phyloP scores from a whole-genome alignment of 2,113 vertebrate genomes.

The Equus przewalskii region DNA sequence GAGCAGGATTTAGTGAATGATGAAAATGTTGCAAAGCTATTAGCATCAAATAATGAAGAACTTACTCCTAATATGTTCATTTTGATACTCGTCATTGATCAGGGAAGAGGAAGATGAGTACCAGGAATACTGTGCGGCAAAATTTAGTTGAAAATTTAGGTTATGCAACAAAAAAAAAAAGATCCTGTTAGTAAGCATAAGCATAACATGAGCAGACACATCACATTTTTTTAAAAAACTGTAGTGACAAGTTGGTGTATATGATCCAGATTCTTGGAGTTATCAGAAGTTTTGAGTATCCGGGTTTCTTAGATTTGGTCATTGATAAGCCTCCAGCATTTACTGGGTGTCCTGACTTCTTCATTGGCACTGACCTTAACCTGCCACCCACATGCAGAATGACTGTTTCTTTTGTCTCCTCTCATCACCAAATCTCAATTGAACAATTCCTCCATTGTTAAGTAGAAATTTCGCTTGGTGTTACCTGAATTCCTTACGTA shows the following conservation, averaged over 20 bases:
- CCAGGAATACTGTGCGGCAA: neutral
- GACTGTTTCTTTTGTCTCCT: neutral
- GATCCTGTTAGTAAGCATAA: neutral
- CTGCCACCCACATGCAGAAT: fast-evolving
- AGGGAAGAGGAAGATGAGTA: neutral
- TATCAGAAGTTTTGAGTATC: neutral
- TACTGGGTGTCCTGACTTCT: too few species aligned
- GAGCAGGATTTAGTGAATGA: neutral
- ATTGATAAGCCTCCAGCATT: neutral
- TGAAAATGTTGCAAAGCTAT: neutral
- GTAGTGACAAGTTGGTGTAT: neutral
- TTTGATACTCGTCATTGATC: neutral
- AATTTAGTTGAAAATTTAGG: neutral
- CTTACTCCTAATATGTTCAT: neutral
- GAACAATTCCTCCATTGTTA: neutral
- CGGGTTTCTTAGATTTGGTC: neutral
- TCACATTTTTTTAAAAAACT: neutral
- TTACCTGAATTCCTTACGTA: neutral
- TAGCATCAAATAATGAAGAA: neutral
- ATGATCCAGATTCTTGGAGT: neutral
- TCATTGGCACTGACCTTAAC: neutral
- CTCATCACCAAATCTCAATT: neutral
- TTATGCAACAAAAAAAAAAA: neutral
- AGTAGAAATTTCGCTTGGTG: neutral
- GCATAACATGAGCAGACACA: neutral